A percentile compares a stretch with the other conserved stretches of the same genome.
phyloP scores from a whole-genome alignment of 2,113 vertebrate genomes.

The Lepisosteus osseus region DNA sequence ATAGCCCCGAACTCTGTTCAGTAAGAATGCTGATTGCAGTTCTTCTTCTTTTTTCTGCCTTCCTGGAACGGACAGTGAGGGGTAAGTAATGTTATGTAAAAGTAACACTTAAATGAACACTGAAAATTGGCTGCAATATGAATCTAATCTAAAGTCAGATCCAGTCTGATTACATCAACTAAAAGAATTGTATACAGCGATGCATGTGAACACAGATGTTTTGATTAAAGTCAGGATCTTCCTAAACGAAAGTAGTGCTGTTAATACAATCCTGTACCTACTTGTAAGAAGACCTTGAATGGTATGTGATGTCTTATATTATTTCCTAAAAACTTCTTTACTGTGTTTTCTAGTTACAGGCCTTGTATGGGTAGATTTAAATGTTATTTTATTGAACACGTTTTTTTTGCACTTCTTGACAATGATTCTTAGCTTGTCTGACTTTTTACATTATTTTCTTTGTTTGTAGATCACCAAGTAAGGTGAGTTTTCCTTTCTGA shows the following conservation, averaged over 20 bases:
- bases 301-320: too few relatives aligned
- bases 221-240: too few relatives aligned
- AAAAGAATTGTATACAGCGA: too few relatives aligned
- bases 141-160: too few relatives aligned
- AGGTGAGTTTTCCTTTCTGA: constrained; percentile 50
- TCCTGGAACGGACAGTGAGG: constrained; percentile 55
- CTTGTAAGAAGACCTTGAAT: too few relatives aligned
- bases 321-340: too few relatives aligned
- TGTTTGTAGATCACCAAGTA: constrained; percentile 64
- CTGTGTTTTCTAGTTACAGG: background rate
- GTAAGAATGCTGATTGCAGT: constrained; percentile 1
- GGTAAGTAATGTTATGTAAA: constrained; percentile 52
- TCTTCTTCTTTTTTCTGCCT: constrained; percentile 18
- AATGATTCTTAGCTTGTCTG: constrained; percentile 6
- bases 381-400: constrained; percentile 25
- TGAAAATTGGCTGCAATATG: too few relatives aligned
- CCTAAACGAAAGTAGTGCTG: too few relatives aligned
- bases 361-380: constrained; percentile 19
- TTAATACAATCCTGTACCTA: too few relatives aligned
- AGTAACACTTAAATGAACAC: too few relatives aligned
- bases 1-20: background rate
- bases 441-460: constrained; percentile 30
- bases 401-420: background rate
- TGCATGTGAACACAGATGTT: too few relatives aligned
- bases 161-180: too few relatives aligned